Evolutionary conservation across 2,888 invertebrate species (phyloP), one percentile per base, ranked within the genome.

Genomic region (Napeogenes sylphis): DNA sequence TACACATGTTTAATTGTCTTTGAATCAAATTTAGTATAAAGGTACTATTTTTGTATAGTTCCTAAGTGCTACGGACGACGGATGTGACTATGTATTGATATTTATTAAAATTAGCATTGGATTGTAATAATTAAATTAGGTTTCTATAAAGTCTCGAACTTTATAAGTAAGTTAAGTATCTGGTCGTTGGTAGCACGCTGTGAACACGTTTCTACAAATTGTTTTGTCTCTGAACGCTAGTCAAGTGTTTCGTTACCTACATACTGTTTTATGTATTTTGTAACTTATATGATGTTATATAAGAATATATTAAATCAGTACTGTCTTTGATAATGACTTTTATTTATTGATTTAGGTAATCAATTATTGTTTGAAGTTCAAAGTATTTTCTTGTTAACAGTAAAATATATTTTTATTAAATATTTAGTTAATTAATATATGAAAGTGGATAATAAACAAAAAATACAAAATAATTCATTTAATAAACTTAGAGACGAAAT

Each of bases 181-280:
- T 61, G 62, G 63, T 64, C 67, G 68, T 70, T 68, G 62, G 68
- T 63, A 62, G 68, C 67, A 59, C 58, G 64, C 66, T 63, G 63
- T 62, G 58, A 58, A 57, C 60, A 5, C 53, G 45, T 45, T 47
- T 58, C 59, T 64, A 68, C 68, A 74, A 64, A 72, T 67, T 56
- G 45, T 75, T 73, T 81, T 74, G 69, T 81, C 75, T 82, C 75
- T 80, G 76, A 83, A 83, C 86, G 85, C 91, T 91, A 91, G 91
- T 91, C 91, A 91, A 84, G 84, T 82, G 82, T 85, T 90, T 89
- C 84, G 90, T 91, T 91, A 90, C 90, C 90, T 90, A 84, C 84
- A 84, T 84, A 77, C 80, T 86, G 81, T 21, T 85, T 86, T 90
- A 87, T 90, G 85, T 89, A 88, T 89, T 87, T 84, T 85, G 81